Evolutionary conservation across 1,140 invertebrate species (phyloP).

Genomic region (Drosophila pseudoobscura): DNA sequence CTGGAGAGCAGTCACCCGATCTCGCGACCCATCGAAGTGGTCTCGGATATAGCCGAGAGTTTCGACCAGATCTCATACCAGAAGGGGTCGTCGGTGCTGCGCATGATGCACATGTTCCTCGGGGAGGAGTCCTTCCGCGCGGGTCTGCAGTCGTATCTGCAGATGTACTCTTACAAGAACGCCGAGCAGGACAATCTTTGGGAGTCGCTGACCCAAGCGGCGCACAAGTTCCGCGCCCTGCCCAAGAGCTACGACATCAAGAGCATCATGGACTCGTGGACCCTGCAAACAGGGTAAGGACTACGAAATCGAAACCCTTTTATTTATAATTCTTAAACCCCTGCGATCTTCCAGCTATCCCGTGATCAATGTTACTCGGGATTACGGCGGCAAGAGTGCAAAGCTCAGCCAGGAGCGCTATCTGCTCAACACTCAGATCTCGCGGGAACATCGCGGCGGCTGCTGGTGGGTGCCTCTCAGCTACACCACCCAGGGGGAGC

Average conservation of each 20-base stretch:
- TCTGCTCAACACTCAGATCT: slow-evolving; percentile 60
- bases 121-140: slow-evolving; percentile 89
- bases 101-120: slow-evolving; percentile 95
- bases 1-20: slow-evolving; percentile 87
- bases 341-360: slow-evolving; percentile 85
- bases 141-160: slow-evolving; percentile 88
- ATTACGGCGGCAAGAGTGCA: slow-evolving; percentile 85
- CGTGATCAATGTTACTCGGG: slow-evolving; percentile 87
- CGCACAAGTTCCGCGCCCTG: slow-evolving; percentile 84
- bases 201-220: slow-evolving; percentile 88
- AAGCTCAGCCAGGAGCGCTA: slow-evolving; percentile 85
- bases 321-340: no score
- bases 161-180: slow-evolving; percentile 86
- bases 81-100: slow-evolving; percentile 92
- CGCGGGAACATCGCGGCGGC: slow-evolving; percentile 31
- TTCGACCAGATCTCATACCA: slow-evolving; percentile 95
- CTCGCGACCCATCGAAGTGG: slow-evolving; percentile 86
- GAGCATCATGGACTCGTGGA: slow-evolving; percentile 92
- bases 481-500: slow-evolving; percentile 87
- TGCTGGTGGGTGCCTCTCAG: slow-evolving; percentile 86
- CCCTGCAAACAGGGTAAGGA: slow-evolving; percentile 86
- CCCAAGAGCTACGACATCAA: slow-evolving; percentile 86
- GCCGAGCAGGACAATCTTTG: slow-evolving; percentile 94
- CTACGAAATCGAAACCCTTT: no score
- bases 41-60: slow-evolving; percentile 93